phyloP scores from a whole-genome alignment of 1,140 invertebrate genomes.

The Heliothis virescens region DNA sequence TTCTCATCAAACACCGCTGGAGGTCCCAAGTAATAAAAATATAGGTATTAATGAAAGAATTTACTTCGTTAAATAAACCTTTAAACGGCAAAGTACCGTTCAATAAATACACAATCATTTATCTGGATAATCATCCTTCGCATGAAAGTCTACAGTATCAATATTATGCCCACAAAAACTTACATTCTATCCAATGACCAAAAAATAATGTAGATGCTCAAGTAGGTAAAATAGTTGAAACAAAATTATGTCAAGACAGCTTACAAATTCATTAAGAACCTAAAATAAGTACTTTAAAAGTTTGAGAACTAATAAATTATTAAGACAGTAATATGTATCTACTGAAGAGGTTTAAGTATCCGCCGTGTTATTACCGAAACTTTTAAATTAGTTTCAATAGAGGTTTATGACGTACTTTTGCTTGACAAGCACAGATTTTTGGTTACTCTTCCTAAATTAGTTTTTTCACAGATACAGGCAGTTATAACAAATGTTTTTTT shows the following conservation, averaged over 20 bases:
- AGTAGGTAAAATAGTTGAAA: conserved; percentile 16
- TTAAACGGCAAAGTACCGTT: conserved; percentile 11
- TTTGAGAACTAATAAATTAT: too few relatives aligned
- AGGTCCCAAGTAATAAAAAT: conserved; percentile 1
- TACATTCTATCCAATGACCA: conserved; percentile 19
- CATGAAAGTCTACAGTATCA: conserved; percentile 41
- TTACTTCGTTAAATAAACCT: conserved; percentile 13
- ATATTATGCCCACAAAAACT: conserved; percentile 39
- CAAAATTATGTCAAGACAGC: background rate
- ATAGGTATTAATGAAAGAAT: background rate
- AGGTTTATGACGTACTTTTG: too few relatives aligned
- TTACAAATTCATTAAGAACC: too few relatives aligned
- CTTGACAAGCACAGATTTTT: too few relatives aligned
- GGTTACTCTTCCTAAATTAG: too few relatives aligned
- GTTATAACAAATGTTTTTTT: too few relatives aligned
- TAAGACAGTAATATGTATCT: too few relatives aligned
- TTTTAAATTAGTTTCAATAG: too few relatives aligned
- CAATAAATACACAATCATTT: conserved; percentile 41
- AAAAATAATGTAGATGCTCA: background rate
- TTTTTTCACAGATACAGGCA: too few relatives aligned
- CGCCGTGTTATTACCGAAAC: too few relatives aligned
- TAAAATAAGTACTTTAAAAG: too few relatives aligned
- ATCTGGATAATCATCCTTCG: conserved; percentile 42
- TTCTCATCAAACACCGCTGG: background rate
- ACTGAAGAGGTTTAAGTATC: too few relatives aligned